These are phyloP conservation scores for Acleris holmiana DNA, from an alignment of 2,888 invertebrate species.

Conservation along the genomic window DNA sequence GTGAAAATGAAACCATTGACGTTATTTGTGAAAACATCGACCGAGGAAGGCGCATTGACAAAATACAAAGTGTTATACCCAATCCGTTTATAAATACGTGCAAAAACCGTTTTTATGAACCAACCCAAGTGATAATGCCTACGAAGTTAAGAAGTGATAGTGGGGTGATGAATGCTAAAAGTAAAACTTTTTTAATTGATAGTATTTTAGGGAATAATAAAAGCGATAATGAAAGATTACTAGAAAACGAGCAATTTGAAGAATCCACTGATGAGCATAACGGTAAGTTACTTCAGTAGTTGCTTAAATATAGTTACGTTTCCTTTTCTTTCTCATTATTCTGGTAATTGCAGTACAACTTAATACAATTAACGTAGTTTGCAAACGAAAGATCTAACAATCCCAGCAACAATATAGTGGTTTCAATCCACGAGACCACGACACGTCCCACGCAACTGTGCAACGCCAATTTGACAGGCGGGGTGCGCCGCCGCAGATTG, in stretches of 20 bases:
- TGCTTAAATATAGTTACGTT: not conserved
- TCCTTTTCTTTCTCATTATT: no score
- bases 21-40: constrained; percentile 78
- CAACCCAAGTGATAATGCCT: constrained; percentile 55
- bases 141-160: constrained; percentile 44
- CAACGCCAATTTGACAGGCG: no score
- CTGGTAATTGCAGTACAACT: no score
- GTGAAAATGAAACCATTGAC: constrained; percentile 79
- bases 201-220: constrained; percentile 80
- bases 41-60: constrained; percentile 48
- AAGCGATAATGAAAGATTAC: constrained; percentile 48
- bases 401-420: no score
- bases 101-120: constrained; percentile 59
- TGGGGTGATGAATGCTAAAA: constrained; percentile 45
- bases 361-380: no score
- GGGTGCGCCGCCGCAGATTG: no score
- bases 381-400: no score
- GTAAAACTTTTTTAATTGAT: constrained; percentile 84
- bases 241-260: constrained; percentile 58
- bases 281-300: constrained; percentile 53
- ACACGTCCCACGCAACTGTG: no score
- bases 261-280: constrained; percentile 76
- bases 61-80: constrained; percentile 47
- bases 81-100: constrained; percentile 53
- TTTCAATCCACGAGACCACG: no score